phyloP scores from a whole-genome alignment of 1,140 invertebrate species.

The Whitmania pigra region DNA sequence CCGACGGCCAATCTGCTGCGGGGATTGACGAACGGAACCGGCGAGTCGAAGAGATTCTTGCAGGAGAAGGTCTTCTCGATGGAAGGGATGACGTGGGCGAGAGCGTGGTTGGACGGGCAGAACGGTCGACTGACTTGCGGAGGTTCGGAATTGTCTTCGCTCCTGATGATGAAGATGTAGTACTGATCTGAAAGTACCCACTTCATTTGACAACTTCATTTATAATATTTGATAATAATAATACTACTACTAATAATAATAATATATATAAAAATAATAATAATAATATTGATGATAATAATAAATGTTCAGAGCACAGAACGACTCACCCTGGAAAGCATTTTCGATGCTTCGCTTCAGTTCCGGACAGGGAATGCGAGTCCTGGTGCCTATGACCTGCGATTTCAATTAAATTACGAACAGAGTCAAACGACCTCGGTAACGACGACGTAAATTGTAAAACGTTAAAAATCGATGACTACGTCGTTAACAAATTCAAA shows the following conservation, averaged over 20 bases:
- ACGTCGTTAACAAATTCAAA: no score
- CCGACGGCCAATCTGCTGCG: no score
- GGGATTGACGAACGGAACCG: no score
- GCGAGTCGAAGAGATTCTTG: no score
- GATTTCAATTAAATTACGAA: not conserved
- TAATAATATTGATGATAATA: no score
- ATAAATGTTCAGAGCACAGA: no score
- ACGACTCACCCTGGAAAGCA: slow-evolving; percentile 24
- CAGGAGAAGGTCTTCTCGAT: no score
- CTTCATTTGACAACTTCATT: not conserved
- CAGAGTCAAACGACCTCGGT: not conserved
- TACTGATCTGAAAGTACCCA: slow-evolving; percentile 49
- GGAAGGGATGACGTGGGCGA: not conserved
- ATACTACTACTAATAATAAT: no score
- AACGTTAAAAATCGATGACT: no score
- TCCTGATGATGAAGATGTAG: slow-evolving; percentile 69
- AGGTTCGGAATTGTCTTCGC: slow-evolving; percentile 56
- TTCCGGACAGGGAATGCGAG: slow-evolving; percentile 1
- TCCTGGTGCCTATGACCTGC: slow-evolving; percentile 20
- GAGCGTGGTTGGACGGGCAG: slow-evolving; percentile 28
- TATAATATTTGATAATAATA: no score
- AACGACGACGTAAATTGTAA: no score
- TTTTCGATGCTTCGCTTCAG: slow-evolving; percentile 25
- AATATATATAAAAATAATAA: no score
- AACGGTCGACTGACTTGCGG: slow-evolving; percentile 46